phyloP scores from a whole-genome alignment of 92 coral and sea anemone genomes.

The Heliopora coerulea region DNA sequence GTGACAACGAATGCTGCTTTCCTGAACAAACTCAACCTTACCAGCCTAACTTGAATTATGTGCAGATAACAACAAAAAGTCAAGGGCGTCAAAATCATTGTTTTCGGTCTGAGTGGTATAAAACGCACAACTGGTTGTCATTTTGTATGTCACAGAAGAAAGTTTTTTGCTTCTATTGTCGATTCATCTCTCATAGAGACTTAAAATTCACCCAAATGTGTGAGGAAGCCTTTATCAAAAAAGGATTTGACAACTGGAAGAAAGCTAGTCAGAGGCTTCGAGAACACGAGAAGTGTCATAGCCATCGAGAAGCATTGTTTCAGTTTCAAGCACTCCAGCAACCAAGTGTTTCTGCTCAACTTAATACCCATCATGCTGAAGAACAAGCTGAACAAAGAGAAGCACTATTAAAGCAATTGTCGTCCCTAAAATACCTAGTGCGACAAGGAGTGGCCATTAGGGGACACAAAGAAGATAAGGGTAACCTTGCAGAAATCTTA shows the following conservation, averaged over 20 bases:
- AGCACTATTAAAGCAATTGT: constrained; percentile 49
- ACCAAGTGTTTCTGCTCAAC: constrained; percentile 41
- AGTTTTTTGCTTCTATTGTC: constrained; percentile 1
- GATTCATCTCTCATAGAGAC: not conserved
- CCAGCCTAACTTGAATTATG: constrained; percentile 15
- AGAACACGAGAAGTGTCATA: constrained; percentile 45
- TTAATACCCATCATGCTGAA: constrained; percentile 35
- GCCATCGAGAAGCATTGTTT: constrained; percentile 46
- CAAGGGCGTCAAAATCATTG: not conserved
- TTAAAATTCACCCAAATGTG: constrained; percentile 32
- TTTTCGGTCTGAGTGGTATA: not conserved
- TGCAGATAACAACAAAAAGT: not conserved
- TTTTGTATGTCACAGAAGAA: constrained; percentile 1
- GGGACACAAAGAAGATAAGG: constrained; percentile 52
- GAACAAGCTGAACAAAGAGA: constrained; percentile 38
- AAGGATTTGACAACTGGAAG: constrained; percentile 53
- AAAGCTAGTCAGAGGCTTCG: constrained; percentile 49
- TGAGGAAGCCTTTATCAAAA: constrained; percentile 29
- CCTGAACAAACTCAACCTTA: constrained; percentile 29
- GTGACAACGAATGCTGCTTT: constrained; percentile 26
- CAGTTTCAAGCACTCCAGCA: constrained; percentile 28
- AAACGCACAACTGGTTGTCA: not conserved
- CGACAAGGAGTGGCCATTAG: constrained; percentile 49
- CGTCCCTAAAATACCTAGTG: constrained; percentile 47
- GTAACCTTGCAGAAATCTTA: constrained; percentile 45